Evolutionary conservation across 2,888 invertebrate genomes (phyloP), one percentile per base, ranked within the genome.

Genomic region (Maniola hyperantus): DNA sequence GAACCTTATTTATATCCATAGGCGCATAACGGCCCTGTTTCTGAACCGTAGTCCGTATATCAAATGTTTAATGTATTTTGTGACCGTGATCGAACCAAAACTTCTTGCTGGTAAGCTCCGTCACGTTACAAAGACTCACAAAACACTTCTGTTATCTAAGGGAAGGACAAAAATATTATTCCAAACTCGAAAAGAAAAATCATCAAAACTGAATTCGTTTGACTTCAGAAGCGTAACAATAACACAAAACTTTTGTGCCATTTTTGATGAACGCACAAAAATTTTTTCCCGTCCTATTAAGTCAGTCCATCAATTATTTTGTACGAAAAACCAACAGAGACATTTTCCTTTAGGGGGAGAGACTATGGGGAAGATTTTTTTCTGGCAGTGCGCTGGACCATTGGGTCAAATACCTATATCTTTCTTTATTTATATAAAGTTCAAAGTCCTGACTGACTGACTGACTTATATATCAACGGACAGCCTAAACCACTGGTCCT

Each of bases 261-360:
- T 42, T 26, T n/a, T 50, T 66, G 68, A 55, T 66, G 44, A 60
- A 46, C 10, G 42, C 6, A 33, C 18, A 53, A 33, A 63, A 48
- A 44, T 48, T 36, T 48, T 63, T 50, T 63, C 42, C 26, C 33
- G 42, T 36, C 20, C 42, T 59, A 59, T 48, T 59, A 53, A 62
- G n/a, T n/a, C n/a, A 62, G 62, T 51, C 51, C 51, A 42, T 62
- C 62, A 42, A 62, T 62, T 53, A 53, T 53, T 62, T 26, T 53
- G 33, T 42, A 46, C 15, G 34, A 54, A 33, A 54, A 33, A 54
- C 8, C 2, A 15, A 54, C 33, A 2, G 4, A 26, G 26, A n/a
- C 7, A 10, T n/a, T 33, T 20, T 20, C 33, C 13, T 33, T 33
- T 1, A n/a, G 54, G 34, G 54, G 26, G 54, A 54, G 26, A 5